These are phyloP conservation scores for Plectrocnemia conspersa DNA, from an alignment of 1,140 invertebrate species.

Conservation along the genomic window DNA sequence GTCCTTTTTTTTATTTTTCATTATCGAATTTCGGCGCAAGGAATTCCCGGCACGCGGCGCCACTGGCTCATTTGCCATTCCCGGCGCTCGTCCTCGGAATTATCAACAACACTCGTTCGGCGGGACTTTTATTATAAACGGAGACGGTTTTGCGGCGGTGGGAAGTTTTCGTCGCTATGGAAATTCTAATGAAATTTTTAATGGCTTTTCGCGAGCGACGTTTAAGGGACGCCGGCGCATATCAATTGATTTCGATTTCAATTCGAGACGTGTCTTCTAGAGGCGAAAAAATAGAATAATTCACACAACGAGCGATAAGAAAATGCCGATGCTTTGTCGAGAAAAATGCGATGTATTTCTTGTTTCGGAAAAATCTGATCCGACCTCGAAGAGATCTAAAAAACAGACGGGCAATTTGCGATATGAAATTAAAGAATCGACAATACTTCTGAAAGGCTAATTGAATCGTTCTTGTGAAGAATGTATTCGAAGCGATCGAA, in stretches of 20 bases:
- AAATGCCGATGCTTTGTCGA: background rate
- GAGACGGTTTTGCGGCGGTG: conserved; percentile 3
- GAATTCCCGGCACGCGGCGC: background rate
- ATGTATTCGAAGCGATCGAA: no score
- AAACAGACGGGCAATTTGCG: no score
- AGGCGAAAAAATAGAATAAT: background rate
- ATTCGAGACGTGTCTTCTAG: conserved; percentile 19
- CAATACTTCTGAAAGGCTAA: no score
- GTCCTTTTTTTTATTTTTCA: conserved; percentile 5
- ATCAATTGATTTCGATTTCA: conserved; percentile 31
- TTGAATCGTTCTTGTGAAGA: no score
- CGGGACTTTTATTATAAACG: conserved; percentile 7
- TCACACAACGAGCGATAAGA: background rate
- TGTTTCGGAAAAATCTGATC: no score
- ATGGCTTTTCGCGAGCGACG: conserved; percentile 27
- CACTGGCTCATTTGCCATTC: conserved; percentile 19
- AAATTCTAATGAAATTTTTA: conserved; percentile 32
- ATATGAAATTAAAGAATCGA: no score
- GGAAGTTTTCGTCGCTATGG: conserved; percentile 12
- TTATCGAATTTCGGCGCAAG: no score
- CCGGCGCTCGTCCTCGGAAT: conserved; percentile 17
- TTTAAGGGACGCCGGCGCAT: conserved; percentile 24
- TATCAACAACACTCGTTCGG: conserved; percentile 29
- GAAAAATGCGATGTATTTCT: no score
- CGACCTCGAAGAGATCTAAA: no score